Conservation (phyloP, 1,140 invertebrate species). For the Pachyrhynchus sulphureomaculatus region DNA sequence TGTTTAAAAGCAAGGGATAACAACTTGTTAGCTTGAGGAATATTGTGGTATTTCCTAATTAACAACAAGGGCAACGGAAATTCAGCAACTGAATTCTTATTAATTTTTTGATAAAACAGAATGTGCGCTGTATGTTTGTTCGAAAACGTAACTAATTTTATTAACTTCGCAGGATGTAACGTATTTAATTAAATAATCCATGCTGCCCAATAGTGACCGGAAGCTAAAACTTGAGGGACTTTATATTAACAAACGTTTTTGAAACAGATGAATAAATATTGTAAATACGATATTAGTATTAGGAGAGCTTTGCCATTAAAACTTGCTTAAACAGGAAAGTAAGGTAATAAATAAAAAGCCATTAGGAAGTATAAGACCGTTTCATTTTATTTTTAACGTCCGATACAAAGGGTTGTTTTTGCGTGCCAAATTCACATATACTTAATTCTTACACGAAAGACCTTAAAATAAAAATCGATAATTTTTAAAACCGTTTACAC, state of each 20-base stretch:
- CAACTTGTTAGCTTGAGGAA: too few relatives aligned
- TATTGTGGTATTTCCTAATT: too few relatives aligned
- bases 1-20: too few relatives aligned
- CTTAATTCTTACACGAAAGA: conserved; percentile 11
- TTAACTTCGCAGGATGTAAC: too few relatives aligned
- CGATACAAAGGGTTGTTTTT: conserved; percentile 12
- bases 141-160: too few relatives aligned
- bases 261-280: not conserved
- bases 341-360: conserved; percentile 11
- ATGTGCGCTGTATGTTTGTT: too few relatives aligned
- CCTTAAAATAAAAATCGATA: conserved; percentile 1
- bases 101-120: too few relatives aligned
- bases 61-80: too few relatives aligned
- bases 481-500: not conserved
- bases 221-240: too few relatives aligned
- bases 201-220: too few relatives aligned
- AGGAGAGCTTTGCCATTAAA: not conserved
- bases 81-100: too few relatives aligned
- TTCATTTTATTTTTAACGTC: conserved; percentile 16
- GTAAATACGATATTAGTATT: not conserved
- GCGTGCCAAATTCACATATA: conserved; percentile 10
- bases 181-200: too few relatives aligned
- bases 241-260: not conserved
- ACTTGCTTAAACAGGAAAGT: not conserved
- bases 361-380: conserved; percentile 9